phyloP scores from a whole-genome alignment of 2,888 invertebrate species.

The Operophtera brumata region DNA sequence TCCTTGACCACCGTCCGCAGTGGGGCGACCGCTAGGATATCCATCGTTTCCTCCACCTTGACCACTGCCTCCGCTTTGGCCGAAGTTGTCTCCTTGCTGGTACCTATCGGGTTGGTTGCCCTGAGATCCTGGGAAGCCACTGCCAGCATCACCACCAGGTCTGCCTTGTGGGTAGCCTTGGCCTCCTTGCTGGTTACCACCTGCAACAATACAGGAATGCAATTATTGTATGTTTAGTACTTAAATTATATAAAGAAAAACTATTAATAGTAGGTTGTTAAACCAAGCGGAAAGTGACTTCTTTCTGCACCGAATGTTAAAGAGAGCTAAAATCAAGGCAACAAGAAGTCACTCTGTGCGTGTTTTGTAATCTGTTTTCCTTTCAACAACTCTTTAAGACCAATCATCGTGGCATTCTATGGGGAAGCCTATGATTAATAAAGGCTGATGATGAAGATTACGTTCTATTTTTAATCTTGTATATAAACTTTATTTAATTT shows the following conservation, averaged over 20 bases:
- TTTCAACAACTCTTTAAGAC: too few species aligned
- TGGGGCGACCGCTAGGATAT: constrained; percentile 47
- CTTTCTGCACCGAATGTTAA: too few species aligned
- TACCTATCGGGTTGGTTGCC: constrained; percentile 37
- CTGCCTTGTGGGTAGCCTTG: constrained; percentile 50
- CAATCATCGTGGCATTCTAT: too few species aligned
- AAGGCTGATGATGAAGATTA: too few species aligned
- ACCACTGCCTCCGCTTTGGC: constrained; percentile 30
- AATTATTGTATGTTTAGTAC: neutral
- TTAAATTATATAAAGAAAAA: neutral
- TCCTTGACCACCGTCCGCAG: constrained; percentile 7
- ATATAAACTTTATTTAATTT: too few species aligned
- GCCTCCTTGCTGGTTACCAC: constrained; percentile 39
- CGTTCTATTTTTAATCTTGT: too few species aligned
- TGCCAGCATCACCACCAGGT: constrained; percentile 35
- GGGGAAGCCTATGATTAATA: too few species aligned
- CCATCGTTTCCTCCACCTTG: constrained; percentile 31
- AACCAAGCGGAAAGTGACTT: too few species aligned
- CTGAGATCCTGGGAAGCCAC: constrained; percentile 39
- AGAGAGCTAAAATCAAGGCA: too few species aligned
- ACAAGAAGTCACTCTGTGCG: too few species aligned
- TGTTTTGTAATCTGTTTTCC: too few species aligned
- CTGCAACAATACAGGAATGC: constrained; percentile 12
- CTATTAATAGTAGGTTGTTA: too few species aligned
- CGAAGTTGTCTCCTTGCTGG: constrained; percentile 38